phyloP scores from a whole-genome alignment of 2,888 invertebrate species.

The Scrobipalpa atriplicella region DNA sequence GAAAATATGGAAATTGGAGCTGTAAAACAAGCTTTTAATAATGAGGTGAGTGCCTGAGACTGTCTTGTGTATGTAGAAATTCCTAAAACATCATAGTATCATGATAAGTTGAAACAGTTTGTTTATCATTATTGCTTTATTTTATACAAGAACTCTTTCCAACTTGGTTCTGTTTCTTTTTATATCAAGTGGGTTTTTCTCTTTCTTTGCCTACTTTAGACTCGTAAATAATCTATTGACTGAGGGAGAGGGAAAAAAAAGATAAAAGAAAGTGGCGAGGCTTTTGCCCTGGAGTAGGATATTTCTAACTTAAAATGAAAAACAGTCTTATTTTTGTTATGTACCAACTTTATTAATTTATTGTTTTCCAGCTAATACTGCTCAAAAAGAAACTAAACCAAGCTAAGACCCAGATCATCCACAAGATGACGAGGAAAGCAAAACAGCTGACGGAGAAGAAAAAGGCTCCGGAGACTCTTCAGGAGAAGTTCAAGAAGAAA shows the following conservation, averaged over 20 bases:
- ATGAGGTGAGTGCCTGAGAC: conserved; percentile 56
- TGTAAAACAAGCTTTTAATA: conserved; percentile 77
- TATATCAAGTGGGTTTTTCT: too few relatives aligned
- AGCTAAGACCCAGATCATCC: conserved; percentile 71
- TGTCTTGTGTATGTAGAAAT: too few relatives aligned
- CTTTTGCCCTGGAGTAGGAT: too few relatives aligned
- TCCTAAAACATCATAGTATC: too few relatives aligned
- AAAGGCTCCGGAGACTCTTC: conserved; percentile 56
- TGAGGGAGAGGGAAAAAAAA: too few relatives aligned
- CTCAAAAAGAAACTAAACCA: conserved; percentile 71
- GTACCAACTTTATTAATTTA: conserved; percentile 38
- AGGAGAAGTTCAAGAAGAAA: conserved; percentile 67
- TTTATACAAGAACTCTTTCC: too few relatives aligned
- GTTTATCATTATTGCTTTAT: too few relatives aligned
- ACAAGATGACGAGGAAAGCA: conserved; percentile 73
- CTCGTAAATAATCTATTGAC: not conserved
- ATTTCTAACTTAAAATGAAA: too few relatives aligned
- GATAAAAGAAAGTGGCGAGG: too few relatives aligned
- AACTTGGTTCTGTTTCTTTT: too few relatives aligned
- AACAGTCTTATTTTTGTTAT: not conserved
- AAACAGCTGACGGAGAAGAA: conserved; percentile 68
- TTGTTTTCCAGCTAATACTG: conserved; percentile 60
- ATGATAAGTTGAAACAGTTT: too few relatives aligned
- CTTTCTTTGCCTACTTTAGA: not conserved
- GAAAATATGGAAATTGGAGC: conserved; percentile 74